Evolutionary conservation across 2,888 invertebrate genomes (phyloP).

Genomic region (Alloscopus bannaensis): DNA sequence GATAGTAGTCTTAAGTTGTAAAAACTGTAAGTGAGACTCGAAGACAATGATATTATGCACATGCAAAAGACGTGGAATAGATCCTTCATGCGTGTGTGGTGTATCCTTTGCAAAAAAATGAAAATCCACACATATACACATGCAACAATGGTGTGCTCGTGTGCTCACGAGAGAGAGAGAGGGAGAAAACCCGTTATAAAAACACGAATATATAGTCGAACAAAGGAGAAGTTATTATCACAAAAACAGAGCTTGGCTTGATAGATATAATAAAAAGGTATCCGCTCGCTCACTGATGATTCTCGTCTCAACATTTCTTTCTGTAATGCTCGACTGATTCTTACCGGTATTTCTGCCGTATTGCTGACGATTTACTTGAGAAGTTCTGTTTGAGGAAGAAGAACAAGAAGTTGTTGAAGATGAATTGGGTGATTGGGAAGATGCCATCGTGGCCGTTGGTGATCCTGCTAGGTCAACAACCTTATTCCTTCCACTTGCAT

Average conservation of each 20-base stretch:
- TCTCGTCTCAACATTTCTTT: constrained; percentile 12
- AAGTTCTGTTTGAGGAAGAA: constrained; percentile 23
- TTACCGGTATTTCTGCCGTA: constrained; percentile 60
- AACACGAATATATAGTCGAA: not conserved
- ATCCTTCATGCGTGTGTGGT: not conserved
- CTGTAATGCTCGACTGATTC: constrained; percentile 32
- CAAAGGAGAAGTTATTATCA: not conserved
- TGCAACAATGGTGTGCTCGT: too few species aligned
- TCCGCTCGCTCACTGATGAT: constrained; percentile 13
- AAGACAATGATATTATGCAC: too few species aligned
- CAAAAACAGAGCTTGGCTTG: not conserved
- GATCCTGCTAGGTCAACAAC: constrained; percentile 70
- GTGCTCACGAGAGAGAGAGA: constrained; percentile 10
- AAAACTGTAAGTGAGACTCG: too few species aligned
- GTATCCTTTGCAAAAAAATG: constrained; percentile 11
- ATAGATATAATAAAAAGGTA: constrained; percentile 1
- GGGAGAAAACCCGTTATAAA: constrained; percentile 17
- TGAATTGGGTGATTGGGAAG: constrained; percentile 50
- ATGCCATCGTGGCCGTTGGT: constrained; percentile 38
- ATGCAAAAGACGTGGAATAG: too few species aligned
- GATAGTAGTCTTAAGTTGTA: too few species aligned
- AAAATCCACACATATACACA: constrained; percentile 7
- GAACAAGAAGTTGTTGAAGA: constrained; percentile 24
- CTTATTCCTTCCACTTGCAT: constrained; percentile 38
- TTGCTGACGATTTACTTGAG: constrained; percentile 24